Conservation (phyloP, 2,888 invertebrate genomes). For the Atethmia centrago region DNA sequence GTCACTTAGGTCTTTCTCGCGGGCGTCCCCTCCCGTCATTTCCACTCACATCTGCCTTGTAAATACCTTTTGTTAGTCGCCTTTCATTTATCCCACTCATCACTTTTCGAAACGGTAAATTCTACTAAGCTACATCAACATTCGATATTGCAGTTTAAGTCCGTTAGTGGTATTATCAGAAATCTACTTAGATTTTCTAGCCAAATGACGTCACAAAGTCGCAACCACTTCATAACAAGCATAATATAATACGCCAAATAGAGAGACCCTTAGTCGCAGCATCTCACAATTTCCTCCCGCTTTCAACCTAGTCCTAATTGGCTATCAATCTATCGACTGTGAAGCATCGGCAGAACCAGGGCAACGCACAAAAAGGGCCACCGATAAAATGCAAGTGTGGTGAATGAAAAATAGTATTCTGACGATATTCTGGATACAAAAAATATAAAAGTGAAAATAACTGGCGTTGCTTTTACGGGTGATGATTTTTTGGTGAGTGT, state of each 20-base stretch:
- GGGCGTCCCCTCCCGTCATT: no score
- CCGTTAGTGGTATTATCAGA: neutral
- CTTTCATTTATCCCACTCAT: no score
- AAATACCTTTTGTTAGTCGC: no score
- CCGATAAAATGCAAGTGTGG: conserved; percentile 65
- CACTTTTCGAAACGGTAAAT: neutral
- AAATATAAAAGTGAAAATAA: conserved; percentile 51
- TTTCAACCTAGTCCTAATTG: conserved; percentile 55
- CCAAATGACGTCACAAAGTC: neutral
- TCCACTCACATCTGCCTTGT: no score
- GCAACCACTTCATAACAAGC: neutral
- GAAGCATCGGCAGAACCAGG: conserved; percentile 57
- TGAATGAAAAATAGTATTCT: conserved; percentile 65
- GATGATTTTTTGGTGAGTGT: conserved; percentile 38
- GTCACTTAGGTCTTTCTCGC: no score
- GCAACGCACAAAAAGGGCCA: conserved; percentile 58
- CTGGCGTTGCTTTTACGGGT: conserved; percentile 50
- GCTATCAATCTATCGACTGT: conserved; percentile 49
- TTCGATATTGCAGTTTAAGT: neutral
- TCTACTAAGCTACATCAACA: neutral
- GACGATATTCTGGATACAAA: conserved; percentile 54
- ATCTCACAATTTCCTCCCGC: conserved; percentile 44
- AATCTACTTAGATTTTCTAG: neutral
- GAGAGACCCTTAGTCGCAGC: neutral
- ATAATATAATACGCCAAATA: conserved; percentile 3